A percentile compares a stretch with the other conserved stretches of the same genome.
These are phyloP conservation scores for Drosophila parabipectinata DNA, from an alignment of 1,140 invertebrate genomes.

Conservation along the genomic window DNA sequence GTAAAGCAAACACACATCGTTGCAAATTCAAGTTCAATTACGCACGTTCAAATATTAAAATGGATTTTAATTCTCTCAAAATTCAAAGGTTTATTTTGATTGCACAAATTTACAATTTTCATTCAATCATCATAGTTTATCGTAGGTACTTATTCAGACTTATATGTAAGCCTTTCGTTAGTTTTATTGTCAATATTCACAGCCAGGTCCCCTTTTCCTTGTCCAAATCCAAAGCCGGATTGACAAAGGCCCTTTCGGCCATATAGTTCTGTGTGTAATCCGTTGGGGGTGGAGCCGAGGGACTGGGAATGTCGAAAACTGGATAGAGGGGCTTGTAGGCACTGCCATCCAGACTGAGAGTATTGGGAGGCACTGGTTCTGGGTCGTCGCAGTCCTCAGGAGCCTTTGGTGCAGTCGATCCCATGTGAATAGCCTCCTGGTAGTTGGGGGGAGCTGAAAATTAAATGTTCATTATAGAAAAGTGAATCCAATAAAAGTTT, in stretches of 20 bases:
- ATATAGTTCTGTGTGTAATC: constrained; percentile 34
- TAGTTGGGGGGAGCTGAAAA: constrained; percentile 71
- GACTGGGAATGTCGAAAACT: constrained; percentile 72
- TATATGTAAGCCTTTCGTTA: neutral
- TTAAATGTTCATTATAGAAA: neutral
- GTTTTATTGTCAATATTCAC: constrained; percentile 9
- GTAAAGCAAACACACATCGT: too few species aligned
- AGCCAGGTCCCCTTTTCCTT: constrained; percentile 66
- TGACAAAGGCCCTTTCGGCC: constrained; percentile 32
- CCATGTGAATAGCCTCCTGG: constrained; percentile 71
- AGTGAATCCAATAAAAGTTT: neutral
- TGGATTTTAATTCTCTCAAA: neutral
- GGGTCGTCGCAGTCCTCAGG: constrained; percentile 19
- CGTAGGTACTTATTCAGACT: neutral
- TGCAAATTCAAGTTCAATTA: neutral
- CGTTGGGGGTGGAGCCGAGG: constrained; percentile 38
- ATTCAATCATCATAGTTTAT: neutral
- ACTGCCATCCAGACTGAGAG: constrained; percentile 51
- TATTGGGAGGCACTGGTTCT: constrained; percentile 34
- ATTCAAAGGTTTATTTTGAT: neutral
- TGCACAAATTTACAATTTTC: neutral
- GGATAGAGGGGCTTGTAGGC: constrained; percentile 68
- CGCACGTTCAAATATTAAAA: neutral
- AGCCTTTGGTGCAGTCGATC: neutral
- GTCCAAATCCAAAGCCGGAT: constrained; percentile 40